Evolutionary conservation across 2,113 vertebrate genomes (phyloP), one percentile per base, ranked within the genome.

Genomic region (Lophotis ruficrista): DNA sequence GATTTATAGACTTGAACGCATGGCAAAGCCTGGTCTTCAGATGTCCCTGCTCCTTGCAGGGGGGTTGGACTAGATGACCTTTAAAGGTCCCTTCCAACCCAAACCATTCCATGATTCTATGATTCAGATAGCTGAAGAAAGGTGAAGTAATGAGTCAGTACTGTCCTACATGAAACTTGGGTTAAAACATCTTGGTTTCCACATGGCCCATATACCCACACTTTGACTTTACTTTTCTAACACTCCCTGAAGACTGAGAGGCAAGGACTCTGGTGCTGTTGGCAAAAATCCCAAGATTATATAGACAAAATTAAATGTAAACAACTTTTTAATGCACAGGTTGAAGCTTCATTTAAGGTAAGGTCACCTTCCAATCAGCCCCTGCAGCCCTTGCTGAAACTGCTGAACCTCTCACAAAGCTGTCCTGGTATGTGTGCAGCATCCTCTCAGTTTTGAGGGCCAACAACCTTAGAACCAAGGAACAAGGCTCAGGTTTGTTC

Each of bases 341-440:
- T 58, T 93, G 21, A 61, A 93, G 65, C 50, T 83, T 65, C 35
- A 37, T 43, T 71, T 72, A 89, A 76, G 38, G 30, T 45, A 82
- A 73, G 7, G 38, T 7, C 16, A 73, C 12, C 19, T 93, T 87
- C 35, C 33, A 33, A 2, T 47, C 27, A 68, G 47, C 9, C 14
- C 19, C 14, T 61, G 64, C 27, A 68, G 41, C 9, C 14, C 16
- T 16, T 61, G 64, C 66, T 79, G n/a, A 71, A 87, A 60, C 11
- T 5, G 6, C 5, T 27, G 48, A 54, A 14, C 48, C 48, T 69
- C 35, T 72, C 73, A 31, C 41, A 91, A 47, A 91, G 50, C 47
- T 28, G 35, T 38, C 21, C 14, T 47, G 12, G 53, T 31, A 24
- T 0, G 0, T 25, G n/a, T 23, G 23, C 4, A 37, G 23, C 14